Conservation (phyloP, 2,797 vertebrate genomes). For the Clarias platycephalus region DNA sequence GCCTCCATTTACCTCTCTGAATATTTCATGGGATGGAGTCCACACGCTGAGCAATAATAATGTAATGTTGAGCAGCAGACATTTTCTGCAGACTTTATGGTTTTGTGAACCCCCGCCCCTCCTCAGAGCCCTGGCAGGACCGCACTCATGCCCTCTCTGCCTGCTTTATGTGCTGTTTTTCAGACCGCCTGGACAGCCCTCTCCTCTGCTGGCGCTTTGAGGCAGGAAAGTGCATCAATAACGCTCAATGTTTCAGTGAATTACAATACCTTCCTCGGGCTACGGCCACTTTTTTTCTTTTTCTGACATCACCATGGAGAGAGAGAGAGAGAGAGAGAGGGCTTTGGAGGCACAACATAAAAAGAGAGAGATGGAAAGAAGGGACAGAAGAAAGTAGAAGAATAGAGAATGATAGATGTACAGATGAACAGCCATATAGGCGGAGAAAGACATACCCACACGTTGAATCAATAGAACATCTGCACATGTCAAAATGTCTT, state of each 20-base stretch:
- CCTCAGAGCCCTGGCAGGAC: slow-evolving; percentile 31
- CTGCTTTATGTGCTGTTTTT: slow-evolving; percentile 53
- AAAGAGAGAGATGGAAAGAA: slow-evolving; percentile 29
- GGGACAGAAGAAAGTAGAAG: slow-evolving; percentile 19
- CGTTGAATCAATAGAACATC: slow-evolving; percentile 48
- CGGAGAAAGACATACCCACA: slow-evolving; percentile 33
- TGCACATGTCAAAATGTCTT: slow-evolving; percentile 44
- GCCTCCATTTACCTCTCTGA: slow-evolving; percentile 57
- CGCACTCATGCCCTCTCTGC: slow-evolving; percentile 41
- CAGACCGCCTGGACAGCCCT: slow-evolving; percentile 54
- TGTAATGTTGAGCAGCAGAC: slow-evolving; percentile 53
- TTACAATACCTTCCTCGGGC: slow-evolving; percentile 61
- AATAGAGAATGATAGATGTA: slow-evolving; percentile 20
- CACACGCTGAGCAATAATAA: slow-evolving; percentile 52
- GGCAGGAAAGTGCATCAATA: slow-evolving; percentile 62
- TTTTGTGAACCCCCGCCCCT: slow-evolving; percentile 36
- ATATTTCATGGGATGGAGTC: slow-evolving; percentile 53
- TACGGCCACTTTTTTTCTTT: slow-evolving; percentile 47
- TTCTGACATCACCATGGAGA: slow-evolving; percentile 42
- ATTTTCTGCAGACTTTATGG: slow-evolving; percentile 50
- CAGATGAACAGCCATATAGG: slow-evolving; percentile 25
- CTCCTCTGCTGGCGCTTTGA: slow-evolving; percentile 57
- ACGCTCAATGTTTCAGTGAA: slow-evolving; percentile 66
- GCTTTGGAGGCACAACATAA: slow-evolving; percentile 44
- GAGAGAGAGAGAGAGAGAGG: slow-evolving; percentile 34